A percentile compares a stretch with the other conserved stretches of the same genome.
phyloP scores from a whole-genome alignment of 1,140 invertebrate species.

The Drosophila sucinea region DNA sequence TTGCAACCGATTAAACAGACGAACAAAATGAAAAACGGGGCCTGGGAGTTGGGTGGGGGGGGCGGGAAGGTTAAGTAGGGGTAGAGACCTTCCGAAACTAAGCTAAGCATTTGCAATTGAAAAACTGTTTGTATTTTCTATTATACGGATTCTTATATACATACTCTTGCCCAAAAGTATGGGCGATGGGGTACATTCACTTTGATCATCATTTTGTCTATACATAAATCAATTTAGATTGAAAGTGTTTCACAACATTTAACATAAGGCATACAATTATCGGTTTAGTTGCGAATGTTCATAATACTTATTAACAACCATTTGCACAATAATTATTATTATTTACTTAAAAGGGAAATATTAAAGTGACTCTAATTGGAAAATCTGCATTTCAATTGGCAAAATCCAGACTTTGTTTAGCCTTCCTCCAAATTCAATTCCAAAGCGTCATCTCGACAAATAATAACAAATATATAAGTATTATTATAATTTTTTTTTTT shows the following conservation, averaged over 20 bases:
- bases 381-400: conserved; percentile 12
- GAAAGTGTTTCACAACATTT: too few species aligned
- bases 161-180: neutral
- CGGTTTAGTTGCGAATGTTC: too few species aligned
- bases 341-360: conserved; percentile 61
- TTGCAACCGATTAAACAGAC: conserved; percentile 66
- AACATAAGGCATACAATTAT: too few species aligned
- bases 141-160: conserved; percentile 19
- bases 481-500: neutral
- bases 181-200: neutral
- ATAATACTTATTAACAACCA: conserved; percentile 56
- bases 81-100: conserved; percentile 8
- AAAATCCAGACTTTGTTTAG: conserved; percentile 62
- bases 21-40: conserved; percentile 21
- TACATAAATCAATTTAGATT: too few species aligned
- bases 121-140: conserved; percentile 49
- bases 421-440: conserved; percentile 41
- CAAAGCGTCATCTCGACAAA: conserved; percentile 23
- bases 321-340: conserved; percentile 44
- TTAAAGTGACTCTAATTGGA: conserved; percentile 6
- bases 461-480: conserved; percentile 2
- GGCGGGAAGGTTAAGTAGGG: neutral
- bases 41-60: conserved; percentile 13
- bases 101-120: conserved; percentile 3
- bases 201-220: neutral